These are phyloP conservation scores for Dasypolia templi DNA, from an alignment of 2,888 invertebrate species.

Conservation along the genomic window DNA sequence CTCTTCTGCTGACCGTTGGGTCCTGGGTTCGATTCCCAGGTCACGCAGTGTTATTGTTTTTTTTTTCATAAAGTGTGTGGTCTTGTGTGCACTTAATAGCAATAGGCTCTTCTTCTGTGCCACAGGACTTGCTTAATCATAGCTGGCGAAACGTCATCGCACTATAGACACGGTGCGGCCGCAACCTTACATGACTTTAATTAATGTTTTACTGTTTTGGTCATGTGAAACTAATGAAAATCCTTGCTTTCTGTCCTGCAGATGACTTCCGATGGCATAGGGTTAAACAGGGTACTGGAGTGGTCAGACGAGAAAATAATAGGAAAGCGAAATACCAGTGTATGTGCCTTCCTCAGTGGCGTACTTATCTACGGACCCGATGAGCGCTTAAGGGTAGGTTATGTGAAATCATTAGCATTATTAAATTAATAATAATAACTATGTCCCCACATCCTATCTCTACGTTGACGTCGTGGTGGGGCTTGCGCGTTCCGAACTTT, in stretches of 20 bases:
- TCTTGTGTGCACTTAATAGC: not conserved
- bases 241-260: slow-evolving; percentile 58
- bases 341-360: slow-evolving; percentile 82
- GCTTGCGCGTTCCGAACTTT: too few species aligned
- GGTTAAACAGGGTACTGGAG: slow-evolving; percentile 81
- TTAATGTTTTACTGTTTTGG: not conserved
- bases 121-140: not conserved
- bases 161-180: not conserved
- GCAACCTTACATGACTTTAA: not conserved
- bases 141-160: slow-evolving; percentile 20
- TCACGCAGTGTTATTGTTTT: not conserved
- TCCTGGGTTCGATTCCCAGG: not conserved
- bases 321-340: slow-evolving; percentile 72
- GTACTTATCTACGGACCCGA: slow-evolving; percentile 85
- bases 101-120: not conserved
- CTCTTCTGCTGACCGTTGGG: too few species aligned
- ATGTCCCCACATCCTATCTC: too few species aligned
- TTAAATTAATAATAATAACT: too few species aligned
- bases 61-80: not conserved
- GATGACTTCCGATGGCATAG: slow-evolving; percentile 84
- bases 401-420: too few species aligned
- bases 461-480: too few species aligned
- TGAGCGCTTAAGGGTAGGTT: slow-evolving; percentile 78
- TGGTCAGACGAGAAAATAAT: slow-evolving; percentile 76
- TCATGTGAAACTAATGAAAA: not conserved